Evolutionary conservation across 2,888 invertebrate genomes (phyloP).

Genomic region (Patella pellucida): DNA sequence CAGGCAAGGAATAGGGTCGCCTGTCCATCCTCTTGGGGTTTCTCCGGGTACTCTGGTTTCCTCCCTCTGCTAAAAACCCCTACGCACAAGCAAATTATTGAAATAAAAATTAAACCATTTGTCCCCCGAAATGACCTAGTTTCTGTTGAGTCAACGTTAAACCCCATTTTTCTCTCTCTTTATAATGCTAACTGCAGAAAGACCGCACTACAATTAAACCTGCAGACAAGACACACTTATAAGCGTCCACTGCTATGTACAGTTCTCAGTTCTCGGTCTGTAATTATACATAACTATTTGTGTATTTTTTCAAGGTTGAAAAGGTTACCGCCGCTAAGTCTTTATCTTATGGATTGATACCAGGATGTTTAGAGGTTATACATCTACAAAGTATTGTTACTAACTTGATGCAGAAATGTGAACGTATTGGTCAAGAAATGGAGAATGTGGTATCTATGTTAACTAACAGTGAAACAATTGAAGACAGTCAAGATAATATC

Average conservation of each 20-base stretch:
- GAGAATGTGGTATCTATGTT: slow-evolving; percentile 81
- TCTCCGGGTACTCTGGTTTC: too few species aligned
- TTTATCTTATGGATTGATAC: slow-evolving; percentile 83
- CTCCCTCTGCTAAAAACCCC: too few species aligned
- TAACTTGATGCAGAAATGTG: slow-evolving; percentile 87
- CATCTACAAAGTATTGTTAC: slow-evolving; percentile 82
- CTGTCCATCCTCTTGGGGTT: too few species aligned
- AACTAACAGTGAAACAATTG: slow-evolving; percentile 75
- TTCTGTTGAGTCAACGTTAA: too few species aligned
- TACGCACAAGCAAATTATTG: too few species aligned
- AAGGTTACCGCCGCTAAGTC: slow-evolving; percentile 78
- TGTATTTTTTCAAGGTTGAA: slow-evolving; percentile 61
- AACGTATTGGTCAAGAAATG: slow-evolving; percentile 83
- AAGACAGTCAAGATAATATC: slow-evolving; percentile 72
- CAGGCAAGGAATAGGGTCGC: too few species aligned
- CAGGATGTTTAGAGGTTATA: slow-evolving; percentile 79
- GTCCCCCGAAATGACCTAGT: too few species aligned
- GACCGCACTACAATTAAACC: too few species aligned
- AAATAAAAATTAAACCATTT: too few species aligned
- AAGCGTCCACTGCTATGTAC: too few species aligned
- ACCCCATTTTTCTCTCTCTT: too few species aligned
- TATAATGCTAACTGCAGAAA: neutral
- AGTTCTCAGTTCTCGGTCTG: neutral
- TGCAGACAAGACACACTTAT: too few species aligned
- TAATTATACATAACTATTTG: neutral